Evolutionary conservation across 2,113 vertebrate genomes (phyloP).

Genomic region (Lethenteron reissneri): DNA sequence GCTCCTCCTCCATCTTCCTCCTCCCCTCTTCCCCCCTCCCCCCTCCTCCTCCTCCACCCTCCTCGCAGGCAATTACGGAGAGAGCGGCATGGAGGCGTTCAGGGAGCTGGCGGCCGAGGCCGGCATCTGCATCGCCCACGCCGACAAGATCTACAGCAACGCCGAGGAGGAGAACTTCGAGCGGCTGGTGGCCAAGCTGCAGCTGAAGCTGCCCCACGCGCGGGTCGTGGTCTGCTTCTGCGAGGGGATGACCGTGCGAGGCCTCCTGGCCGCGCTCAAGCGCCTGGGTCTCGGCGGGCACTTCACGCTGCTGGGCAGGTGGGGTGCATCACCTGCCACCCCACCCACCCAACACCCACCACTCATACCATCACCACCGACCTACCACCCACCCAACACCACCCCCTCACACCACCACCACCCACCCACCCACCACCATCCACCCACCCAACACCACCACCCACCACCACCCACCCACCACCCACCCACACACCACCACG

Average conservation of each 20-base stretch:
- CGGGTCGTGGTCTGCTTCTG: constrained; percentile 92
- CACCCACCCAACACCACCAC: constrained; percentile 8
- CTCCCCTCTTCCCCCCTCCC: too few species aligned
- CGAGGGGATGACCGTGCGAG: constrained; percentile 84
- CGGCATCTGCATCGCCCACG: constrained; percentile 83
- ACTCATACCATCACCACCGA: not conserved
- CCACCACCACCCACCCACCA: not conserved
- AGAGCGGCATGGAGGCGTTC: constrained; percentile 98
- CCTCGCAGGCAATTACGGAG: constrained; percentile 69
- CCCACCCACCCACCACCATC: not conserved
- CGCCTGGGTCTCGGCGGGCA: constrained; percentile 64
- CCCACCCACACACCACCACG: too few species aligned
- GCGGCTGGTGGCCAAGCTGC: constrained; percentile 61
- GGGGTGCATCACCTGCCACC: constrained; percentile 14
- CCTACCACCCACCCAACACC: not conserved
- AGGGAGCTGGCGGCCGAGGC: constrained; percentile 84
- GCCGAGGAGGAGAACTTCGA: constrained; percentile 86
- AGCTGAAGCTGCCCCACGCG: constrained; percentile 71
- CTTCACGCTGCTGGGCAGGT: constrained; percentile 87
- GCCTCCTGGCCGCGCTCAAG: constrained; percentile 77
- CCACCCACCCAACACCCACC: constrained; percentile 8
- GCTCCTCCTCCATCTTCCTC: too few species aligned
- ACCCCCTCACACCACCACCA: not conserved
- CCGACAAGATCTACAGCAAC: constrained; percentile 97
- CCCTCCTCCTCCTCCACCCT: not conserved